Percentiles rank a stretch among this genome's conserved stretches.
Conservation (phyloP, 2,888 invertebrate species). For the Leucoma salicis region DNA sequence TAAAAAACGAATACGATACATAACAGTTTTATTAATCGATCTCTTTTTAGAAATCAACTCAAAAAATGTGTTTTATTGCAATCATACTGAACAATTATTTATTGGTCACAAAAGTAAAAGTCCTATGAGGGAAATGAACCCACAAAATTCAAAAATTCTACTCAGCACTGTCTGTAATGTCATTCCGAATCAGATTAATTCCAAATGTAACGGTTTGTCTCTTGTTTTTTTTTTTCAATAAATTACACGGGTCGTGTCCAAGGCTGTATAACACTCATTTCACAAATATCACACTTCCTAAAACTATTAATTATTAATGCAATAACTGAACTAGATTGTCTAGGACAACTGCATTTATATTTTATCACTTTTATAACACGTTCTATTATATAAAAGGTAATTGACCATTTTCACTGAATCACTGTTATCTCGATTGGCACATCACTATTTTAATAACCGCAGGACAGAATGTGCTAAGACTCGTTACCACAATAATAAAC, state of each 20-base stretch:
- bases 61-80: too few relatives aligned
- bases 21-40: too few relatives aligned
- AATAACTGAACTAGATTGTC: neutral
- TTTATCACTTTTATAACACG: slow-evolving; percentile 2
- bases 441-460: slow-evolving; percentile 28
- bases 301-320: slow-evolving; percentile 1
- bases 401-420: neutral
- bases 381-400: neutral
- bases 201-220: too few relatives aligned
- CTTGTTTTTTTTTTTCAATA: neutral
- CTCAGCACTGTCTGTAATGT: too few relatives aligned
- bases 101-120: too few relatives aligned
- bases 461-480: slow-evolving; percentile 55
- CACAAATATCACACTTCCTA: slow-evolving; percentile 3
- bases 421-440: slow-evolving; percentile 23
- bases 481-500: slow-evolving; percentile 39
- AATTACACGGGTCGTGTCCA: neutral
- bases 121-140: too few relatives aligned
- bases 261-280: neutral
- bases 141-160: too few relatives aligned
- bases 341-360: neutral
- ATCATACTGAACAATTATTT: too few relatives aligned
- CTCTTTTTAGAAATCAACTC: too few relatives aligned
- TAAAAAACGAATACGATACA: too few relatives aligned
- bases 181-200: too few relatives aligned